Evolutionary conservation across 2,113 vertebrate genomes (phyloP).

Genomic region (Microtus ochrogaster): DNA sequence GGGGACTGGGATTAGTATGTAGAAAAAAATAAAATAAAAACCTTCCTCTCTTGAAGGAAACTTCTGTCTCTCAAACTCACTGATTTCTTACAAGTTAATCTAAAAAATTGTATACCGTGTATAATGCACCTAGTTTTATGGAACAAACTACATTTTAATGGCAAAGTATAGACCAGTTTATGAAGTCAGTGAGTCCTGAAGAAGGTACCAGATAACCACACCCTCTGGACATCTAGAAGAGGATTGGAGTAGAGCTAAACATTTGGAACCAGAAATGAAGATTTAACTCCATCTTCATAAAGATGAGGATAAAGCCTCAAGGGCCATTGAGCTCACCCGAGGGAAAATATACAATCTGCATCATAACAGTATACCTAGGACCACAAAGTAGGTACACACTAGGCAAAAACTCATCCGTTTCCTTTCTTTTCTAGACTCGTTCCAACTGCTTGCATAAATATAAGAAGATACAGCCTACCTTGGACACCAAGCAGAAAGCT

Average conservation of each 20-base stretch:
- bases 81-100: neutral
- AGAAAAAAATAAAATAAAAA: neutral
- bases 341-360: neutral
- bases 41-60: neutral
- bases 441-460: slow-evolving; percentile 28
- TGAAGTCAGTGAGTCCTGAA: neutral
- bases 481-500: slow-evolving; percentile 31
- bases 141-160: slow-evolving; percentile 12
- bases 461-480: slow-evolving; percentile 27
- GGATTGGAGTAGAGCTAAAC: neutral
- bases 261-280: neutral
- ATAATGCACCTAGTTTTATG: neutral
- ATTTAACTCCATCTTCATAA: neutral
- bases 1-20: too few species aligned
- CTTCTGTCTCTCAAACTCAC: neutral
- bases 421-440: slow-evolving; percentile 75
- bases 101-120: neutral
- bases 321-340: neutral
- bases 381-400: neutral
- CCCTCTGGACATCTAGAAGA: neutral
- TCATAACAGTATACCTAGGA: neutral
- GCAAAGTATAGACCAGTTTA: neutral
- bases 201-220: neutral
- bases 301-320: neutral
- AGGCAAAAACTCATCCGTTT: slow-evolving; percentile 29